A percentile compares a stretch with the other conserved stretches of the same genome.
Conservation (phyloP, 2,888 invertebrate species). For the Drosophila pegasa region DNA sequence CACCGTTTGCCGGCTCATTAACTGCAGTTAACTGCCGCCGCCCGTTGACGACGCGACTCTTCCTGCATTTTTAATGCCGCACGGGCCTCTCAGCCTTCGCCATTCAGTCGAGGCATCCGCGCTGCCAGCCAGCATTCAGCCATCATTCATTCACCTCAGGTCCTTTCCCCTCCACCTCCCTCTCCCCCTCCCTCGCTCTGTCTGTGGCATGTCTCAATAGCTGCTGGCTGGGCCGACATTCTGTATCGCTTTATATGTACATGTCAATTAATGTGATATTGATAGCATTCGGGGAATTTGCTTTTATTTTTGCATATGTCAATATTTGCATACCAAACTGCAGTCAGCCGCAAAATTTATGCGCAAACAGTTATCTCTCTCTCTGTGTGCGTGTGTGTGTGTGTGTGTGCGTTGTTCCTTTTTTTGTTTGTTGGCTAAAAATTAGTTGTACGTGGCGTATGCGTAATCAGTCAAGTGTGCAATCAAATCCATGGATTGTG, state of each 20-base stretch:
- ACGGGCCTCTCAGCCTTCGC: not conserved
- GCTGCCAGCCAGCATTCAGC: not conserved
- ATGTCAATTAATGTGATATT: conserved; percentile 70
- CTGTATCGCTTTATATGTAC: conserved; percentile 35
- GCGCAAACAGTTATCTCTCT: conserved; percentile 33
- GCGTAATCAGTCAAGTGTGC: conserved; percentile 41
- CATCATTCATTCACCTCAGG: conserved; percentile 16
- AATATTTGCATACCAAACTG: conserved; percentile 56
- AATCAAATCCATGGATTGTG: conserved; percentile 1
- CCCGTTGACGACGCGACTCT: conserved; percentile 39
- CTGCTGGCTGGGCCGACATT: conserved; percentile 29
- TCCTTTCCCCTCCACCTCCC: not conserved
- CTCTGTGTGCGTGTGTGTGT: not conserved
- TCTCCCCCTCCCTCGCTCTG: not conserved
- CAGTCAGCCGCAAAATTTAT: conserved; percentile 57
- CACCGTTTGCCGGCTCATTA: conserved; percentile 65
- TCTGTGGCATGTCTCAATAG: conserved; percentile 13
- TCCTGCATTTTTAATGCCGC: conserved; percentile 67
- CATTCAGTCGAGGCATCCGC: not conserved
- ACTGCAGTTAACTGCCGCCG: conserved; percentile 70
- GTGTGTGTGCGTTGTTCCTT: conserved; percentile 19
- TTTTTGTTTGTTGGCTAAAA: conserved; percentile 27
- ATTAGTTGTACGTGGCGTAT: conserved; percentile 48
- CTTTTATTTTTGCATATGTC: conserved; percentile 39
- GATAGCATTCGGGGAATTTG: conserved; percentile 37